phyloP scores from a whole-genome alignment of 2,888 invertebrate species.

The Syrista parreyssii region DNA sequence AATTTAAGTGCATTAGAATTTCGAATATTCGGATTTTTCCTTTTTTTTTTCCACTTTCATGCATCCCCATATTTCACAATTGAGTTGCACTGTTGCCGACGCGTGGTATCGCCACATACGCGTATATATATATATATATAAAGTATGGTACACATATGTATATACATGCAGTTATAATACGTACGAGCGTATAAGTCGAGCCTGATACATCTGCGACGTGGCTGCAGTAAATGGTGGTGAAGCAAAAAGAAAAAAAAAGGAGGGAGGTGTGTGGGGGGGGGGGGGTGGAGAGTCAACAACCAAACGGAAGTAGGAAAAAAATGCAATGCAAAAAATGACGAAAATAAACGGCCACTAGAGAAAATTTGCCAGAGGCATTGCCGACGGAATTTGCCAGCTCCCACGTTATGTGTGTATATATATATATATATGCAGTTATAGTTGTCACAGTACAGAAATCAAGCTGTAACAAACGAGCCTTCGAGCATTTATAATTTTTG shows the following conservation, averaged over 20 bases:
- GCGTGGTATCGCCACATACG: slow-evolving; percentile 20
- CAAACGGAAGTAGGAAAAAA: slow-evolving; percentile 7
- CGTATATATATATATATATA: no score
- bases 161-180: background rate
- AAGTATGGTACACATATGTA: background rate
- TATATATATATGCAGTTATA: background rate
- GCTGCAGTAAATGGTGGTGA: slow-evolving; percentile 9
- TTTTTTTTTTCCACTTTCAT: background rate
- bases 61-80: slow-evolving; percentile 25
- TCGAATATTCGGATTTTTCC: background rate
- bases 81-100: slow-evolving; percentile 30
- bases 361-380: slow-evolving; percentile 27
- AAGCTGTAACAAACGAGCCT: background rate
- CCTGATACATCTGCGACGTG: slow-evolving; percentile 25
- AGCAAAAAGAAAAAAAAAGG: background rate
- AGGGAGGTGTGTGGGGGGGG: background rate
- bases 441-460: background rate
- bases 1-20: background rate
- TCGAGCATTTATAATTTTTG: background rate
- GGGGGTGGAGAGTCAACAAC: background rate
- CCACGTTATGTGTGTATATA: background rate
- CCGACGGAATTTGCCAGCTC: background rate
- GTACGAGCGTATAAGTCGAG: slow-evolving; percentile 27
- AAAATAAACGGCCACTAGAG: slow-evolving; percentile 31
- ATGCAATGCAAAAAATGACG: background rate